Evolutionary conservation across 2,113 vertebrate genomes (phyloP), one percentile per base, ranked within the genome.

Genomic region (Piliocolobus tephrosceles): DNA sequence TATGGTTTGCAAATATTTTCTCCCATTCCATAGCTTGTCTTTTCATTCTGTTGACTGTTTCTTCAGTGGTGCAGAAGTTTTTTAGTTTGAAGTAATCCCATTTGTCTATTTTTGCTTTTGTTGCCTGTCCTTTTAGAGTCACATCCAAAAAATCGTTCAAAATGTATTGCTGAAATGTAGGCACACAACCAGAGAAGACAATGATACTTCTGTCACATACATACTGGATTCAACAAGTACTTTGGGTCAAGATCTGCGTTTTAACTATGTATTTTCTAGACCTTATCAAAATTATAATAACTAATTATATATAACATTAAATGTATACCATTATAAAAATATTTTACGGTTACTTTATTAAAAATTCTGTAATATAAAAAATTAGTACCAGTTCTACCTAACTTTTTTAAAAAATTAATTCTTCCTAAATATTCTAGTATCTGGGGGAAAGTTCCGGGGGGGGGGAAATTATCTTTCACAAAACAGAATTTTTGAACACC

Each of bases 391-490:
- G 79, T 97, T 92, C 35, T 68, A 45, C 1, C 22, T 64, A 90
- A n/a, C 13, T 68, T 35, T 72, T 58, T 50, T 5, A 75, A 64
- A 95, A 87, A 83, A 81, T 78, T 66, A 86, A 70, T 76, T 84
- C 22, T 91, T 94, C 86, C n/a, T 88, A 94, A 87, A 84, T 94
- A 92, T 45, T 95, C 30, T 91, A 95, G 10, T 52, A 52, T 82
- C 79, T 72, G 1, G 43, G 11, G 20, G 6, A 70, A 81, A 70
- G 13, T 35, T 47, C 88, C 55, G n/a, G n/a, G n/a, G 38, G 3
- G 45, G 23, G 27, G 84, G 91, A 78, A 55, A 30, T 30, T 64
- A 94, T 40, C 27, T 90, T 96, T 88, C 30, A 61, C 66, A 73
- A 89, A 91, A 96, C n/a, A 47, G 40, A 85, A 90, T n/a, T 75